phyloP scores from a whole-genome alignment of 2,113 vertebrate species.

The Sander vitreus region DNA sequence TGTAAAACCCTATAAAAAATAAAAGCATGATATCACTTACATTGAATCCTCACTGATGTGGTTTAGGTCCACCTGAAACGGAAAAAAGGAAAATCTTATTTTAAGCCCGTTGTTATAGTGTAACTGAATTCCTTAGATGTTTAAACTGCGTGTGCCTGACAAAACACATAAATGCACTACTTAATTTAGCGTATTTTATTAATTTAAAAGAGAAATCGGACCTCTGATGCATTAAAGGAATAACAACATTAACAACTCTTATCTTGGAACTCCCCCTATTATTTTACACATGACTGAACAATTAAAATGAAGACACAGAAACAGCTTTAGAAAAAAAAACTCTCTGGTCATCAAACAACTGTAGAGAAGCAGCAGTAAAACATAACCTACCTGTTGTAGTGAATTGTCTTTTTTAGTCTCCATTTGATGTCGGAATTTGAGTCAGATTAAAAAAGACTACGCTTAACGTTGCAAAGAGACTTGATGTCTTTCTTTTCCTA shows the following conservation, averaged over 20 bases:
- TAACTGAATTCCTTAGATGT: neutral
- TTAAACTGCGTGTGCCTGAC: neutral
- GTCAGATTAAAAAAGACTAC: neutral
- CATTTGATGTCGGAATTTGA: constrained; percentile 23
- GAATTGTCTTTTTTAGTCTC: constrained; percentile 19
- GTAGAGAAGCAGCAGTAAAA: neutral
- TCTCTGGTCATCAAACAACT: neutral
- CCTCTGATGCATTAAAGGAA: neutral
- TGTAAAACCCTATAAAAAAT: neutral
- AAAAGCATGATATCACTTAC: constrained; percentile 46
- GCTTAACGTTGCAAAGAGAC: too few relatives aligned
- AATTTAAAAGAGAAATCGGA: neutral
- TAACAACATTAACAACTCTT: neutral
- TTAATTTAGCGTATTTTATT: neutral
- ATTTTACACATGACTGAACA: neutral
- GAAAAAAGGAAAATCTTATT: neutral
- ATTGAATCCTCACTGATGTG: neutral
- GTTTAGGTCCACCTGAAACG: constrained; percentile 34
- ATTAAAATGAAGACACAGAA: neutral
- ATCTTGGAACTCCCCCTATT: too few relatives aligned
- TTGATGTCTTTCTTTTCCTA: neutral
- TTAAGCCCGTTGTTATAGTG: neutral
- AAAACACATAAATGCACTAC: neutral
- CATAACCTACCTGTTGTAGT: constrained; percentile 25
- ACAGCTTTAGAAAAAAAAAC: neutral